Evolutionary conservation across 2,113 vertebrate genomes (phyloP), one percentile per base, ranked within the genome.

Genomic region (Nansenia antarctica): DNA sequence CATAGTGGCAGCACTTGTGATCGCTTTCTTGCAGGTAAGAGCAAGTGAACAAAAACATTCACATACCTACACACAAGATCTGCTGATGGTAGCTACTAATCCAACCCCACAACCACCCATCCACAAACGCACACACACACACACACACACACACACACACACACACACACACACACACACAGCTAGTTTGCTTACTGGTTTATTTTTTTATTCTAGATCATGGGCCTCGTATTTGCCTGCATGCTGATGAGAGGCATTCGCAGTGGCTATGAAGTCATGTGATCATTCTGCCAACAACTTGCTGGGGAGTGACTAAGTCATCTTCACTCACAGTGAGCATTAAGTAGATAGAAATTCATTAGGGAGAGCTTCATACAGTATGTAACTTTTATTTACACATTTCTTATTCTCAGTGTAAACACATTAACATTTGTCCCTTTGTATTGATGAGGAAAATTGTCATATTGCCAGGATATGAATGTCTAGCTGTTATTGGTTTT

Each of bases 191-290:
- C 11, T 67, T 11, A 29, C 11, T 27, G 6, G 18, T 57, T 63
- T 27, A 60, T 3, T 22, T 60, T 14, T 61, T 31, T 67, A 4
- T 81, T 84, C 5, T 85, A 98, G 96, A 53, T 96, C 31, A 65
- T 94, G 81, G 96, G 96, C 29, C 83, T 98, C 3, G 65, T 95
- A 69, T 94, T 98, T 24, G 89, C 95, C 66, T 97, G 96, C 82
- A 77, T 92, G 77, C 88, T 98, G 59, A 95, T 96, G 92, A 95
- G 88, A 87, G 94, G 93, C 65, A 97, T 98, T 70, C 92, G 93
- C 67, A 95, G 93, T 7, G 94, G 95, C 70, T 98, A 97, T 5
- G 95, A 96, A 84, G 95, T 97, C 60, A 97, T 98, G 95, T 98
- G 93, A 93, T 80, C 9, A 24, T 27, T 29, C 24, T 20, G 45